phyloP scores from a whole-genome alignment of 2,797 vertebrate species.

The Avahi laniger region DNA sequence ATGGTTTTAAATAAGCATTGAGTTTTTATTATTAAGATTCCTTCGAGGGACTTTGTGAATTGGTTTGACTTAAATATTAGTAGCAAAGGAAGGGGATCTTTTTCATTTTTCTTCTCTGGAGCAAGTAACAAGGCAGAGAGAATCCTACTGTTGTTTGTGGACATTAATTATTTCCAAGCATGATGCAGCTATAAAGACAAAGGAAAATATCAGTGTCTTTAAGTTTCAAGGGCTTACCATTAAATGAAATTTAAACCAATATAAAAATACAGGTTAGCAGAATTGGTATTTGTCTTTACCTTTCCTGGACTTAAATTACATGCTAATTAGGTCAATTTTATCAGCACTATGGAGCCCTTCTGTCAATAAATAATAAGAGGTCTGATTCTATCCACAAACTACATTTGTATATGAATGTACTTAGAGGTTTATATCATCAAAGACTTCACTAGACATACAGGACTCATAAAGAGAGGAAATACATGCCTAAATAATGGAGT shows the following conservation, averaged over 20 bases:
- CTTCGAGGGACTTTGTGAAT: neutral
- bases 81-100: neutral
- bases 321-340: slow-evolving; percentile 14
- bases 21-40: slow-evolving; percentile 35
- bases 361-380: neutral
- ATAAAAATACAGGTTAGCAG: neutral
- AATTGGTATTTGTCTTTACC: neutral
- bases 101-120: slow-evolving; percentile 31
- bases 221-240: neutral
- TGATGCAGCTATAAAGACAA: neutral
- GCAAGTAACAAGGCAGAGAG: slow-evolving; percentile 4
- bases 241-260: slow-evolving; percentile 33
- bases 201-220: neutral
- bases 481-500: neutral
- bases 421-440: neutral
- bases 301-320: neutral
- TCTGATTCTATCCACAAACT: slow-evolving; percentile 10
- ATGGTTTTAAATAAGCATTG: neutral
- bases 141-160: neutral
- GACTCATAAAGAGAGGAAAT: slow-evolving; percentile 34
- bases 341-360: neutral
- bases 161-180: neutral
- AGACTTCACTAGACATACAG: slow-evolving; percentile 12
- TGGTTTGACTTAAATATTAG: neutral
- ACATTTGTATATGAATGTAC: neutral